These are phyloP conservation scores for Chloroceryle aenea DNA, from an alignment of 2,113 vertebrate species.

Conservation along the genomic window DNA sequence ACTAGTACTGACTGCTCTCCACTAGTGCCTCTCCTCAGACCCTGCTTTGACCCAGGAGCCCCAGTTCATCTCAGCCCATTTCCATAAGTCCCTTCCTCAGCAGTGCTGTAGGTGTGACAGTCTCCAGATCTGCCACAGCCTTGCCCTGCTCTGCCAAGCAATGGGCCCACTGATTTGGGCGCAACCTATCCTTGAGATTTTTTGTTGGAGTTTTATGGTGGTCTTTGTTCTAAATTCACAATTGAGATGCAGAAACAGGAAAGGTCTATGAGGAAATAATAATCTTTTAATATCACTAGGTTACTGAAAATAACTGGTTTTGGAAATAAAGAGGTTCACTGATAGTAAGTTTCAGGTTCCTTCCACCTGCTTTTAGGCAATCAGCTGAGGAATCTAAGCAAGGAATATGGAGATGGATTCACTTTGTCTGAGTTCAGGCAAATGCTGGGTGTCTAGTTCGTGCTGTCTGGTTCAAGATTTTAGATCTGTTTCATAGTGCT, in stretches of 20 bases:
- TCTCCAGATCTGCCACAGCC: not conserved
- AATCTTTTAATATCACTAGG: not conserved
- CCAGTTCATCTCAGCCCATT: not conserved
- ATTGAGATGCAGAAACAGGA: not conserved
- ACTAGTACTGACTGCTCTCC: not conserved
- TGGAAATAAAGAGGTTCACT: not conserved
- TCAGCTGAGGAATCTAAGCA: not conserved
- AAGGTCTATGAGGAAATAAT: not conserved
- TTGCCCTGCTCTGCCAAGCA: not conserved
- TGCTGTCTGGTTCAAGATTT: not conserved
- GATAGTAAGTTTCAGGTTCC: not conserved
- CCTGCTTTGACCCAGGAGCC: not conserved
- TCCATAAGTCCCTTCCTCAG: not conserved
- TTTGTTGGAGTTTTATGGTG: not conserved
- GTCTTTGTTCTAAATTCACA: not conserved
- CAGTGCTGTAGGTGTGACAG: accelerated
- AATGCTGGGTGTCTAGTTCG: not conserved
- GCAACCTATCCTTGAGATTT: not conserved
- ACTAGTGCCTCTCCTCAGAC: accelerated
- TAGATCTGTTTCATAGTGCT: not conserved
- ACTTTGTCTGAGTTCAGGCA: not conserved
- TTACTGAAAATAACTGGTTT: not conserved
- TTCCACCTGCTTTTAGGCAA: not conserved
- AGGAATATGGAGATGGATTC: not conserved
- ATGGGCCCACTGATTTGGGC: not conserved